phyloP scores from a whole-genome alignment of 2,888 invertebrate genomes.

The Toxonevra muliebris region DNA sequence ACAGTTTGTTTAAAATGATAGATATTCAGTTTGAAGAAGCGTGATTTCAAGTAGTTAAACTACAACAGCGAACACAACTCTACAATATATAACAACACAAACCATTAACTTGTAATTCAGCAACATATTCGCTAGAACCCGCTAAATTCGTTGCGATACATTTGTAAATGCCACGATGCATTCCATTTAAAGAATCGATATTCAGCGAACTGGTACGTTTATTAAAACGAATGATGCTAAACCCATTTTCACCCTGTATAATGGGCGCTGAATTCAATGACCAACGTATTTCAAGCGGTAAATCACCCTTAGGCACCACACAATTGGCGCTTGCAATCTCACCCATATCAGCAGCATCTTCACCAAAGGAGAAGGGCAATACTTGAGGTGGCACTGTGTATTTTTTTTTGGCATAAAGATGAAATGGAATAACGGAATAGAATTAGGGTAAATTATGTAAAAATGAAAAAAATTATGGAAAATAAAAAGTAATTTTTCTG shows the following conservation, averaged over 20 bases:
- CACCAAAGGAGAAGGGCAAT: conserved; percentile 64
- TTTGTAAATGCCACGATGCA: conserved; percentile 80
- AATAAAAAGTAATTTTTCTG: background rate
- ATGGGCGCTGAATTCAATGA: conserved; percentile 68
- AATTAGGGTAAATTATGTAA: conserved; percentile 9
- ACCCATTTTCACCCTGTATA: conserved; percentile 63
- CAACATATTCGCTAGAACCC: conserved; percentile 74
- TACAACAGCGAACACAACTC: background rate
- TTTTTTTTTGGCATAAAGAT: background rate
- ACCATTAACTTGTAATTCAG: conserved; percentile 72
- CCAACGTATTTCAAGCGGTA: conserved; percentile 80
- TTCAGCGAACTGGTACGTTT: conserved; percentile 65
- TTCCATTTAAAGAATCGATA: conserved; percentile 71
- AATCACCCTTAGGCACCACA: conserved; percentile 79
- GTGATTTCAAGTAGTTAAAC: background rate
- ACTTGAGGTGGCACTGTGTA: conserved; percentile 64
- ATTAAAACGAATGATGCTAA: conserved; percentile 61
- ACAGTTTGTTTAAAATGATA: too few relatives aligned
- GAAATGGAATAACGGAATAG: background rate
- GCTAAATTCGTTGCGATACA: conserved; percentile 78
- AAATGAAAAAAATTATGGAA: conserved; percentile 8
- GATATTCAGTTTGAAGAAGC: background rate
- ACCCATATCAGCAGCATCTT: conserved; percentile 70
- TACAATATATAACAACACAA: conserved; percentile 45
- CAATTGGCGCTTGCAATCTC: conserved; percentile 78